These are phyloP conservation scores for Lycia hirtaria DNA, from an alignment of 2,888 invertebrate species.

Conservation along the genomic window DNA sequence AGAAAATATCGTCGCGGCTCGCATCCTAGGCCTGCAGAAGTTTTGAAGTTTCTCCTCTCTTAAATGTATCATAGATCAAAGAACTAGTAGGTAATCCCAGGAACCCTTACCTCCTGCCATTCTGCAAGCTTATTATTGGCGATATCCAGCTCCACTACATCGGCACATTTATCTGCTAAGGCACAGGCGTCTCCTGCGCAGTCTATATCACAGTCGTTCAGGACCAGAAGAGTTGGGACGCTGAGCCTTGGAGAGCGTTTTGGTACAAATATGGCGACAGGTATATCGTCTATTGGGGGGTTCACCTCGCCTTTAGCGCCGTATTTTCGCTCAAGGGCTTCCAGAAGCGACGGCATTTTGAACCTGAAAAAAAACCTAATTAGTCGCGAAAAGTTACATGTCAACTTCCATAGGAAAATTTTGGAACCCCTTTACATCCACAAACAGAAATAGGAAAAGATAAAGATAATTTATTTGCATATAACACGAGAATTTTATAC, in stretches of 20 bases:
- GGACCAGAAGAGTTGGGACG: conserved; percentile 93
- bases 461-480: no score
- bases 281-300: conserved; percentile 86
- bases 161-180: conserved; percentile 92
- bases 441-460: no score
- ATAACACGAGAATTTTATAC: no score
- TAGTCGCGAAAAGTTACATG: no score
- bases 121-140: conserved; percentile 96
- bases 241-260: conserved; percentile 91
- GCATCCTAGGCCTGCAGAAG: no score
- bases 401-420: no score
- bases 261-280: conserved; percentile 94
- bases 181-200: conserved; percentile 93
- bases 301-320: conserved; percentile 88
- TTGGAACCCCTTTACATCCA: no score
- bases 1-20: no score
- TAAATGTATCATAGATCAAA: no score
- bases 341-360: conserved; percentile 94
- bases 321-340: conserved; percentile 96
- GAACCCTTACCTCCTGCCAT: conserved; percentile 92
- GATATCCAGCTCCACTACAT: conserved; percentile 97
- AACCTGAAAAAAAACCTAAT: conserved; percentile 51
- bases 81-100: no score
- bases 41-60: no score
- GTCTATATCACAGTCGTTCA: conserved; percentile 96